phyloP scores from a whole-genome alignment of 1,140 invertebrate species.

The Lepidotrigona ventralis region DNA sequence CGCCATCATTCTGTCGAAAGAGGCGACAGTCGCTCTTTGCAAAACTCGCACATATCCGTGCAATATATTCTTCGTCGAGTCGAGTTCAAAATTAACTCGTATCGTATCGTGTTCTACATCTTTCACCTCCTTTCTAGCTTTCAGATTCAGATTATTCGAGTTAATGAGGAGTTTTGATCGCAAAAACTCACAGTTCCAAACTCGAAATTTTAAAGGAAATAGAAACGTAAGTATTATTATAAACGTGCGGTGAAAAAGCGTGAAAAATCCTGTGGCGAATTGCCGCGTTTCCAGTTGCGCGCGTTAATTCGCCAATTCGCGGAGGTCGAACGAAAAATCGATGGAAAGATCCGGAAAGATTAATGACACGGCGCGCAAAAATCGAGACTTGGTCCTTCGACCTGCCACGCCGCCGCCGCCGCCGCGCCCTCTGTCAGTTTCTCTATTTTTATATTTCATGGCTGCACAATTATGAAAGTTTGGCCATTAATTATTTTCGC shows the following conservation, averaged over 20 bases:
- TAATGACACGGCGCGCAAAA: slow-evolving; percentile 32
- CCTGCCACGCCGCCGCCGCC: neutral
- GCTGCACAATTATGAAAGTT: slow-evolving; percentile 56
- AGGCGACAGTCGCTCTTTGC: neutral
- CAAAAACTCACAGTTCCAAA: too few relatives aligned
- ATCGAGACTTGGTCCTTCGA: neutral
- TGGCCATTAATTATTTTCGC: slow-evolving; percentile 58
- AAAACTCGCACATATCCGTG: too few relatives aligned
- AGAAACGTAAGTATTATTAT: too few relatives aligned
- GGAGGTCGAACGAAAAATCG: neutral
- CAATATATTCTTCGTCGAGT: too few relatives aligned
- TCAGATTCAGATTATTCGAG: too few relatives aligned
- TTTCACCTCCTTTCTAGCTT: too few relatives aligned
- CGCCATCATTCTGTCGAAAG: neutral
- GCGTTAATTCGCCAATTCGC: neutral
- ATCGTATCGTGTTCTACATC: too few relatives aligned
- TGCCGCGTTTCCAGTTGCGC: neutral
- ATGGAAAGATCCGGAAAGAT: slow-evolving; percentile 44
- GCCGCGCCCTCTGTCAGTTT: neutral
- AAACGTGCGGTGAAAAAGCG: too few relatives aligned
- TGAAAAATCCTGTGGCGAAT: too few relatives aligned
- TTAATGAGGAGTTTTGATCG: too few relatives aligned
- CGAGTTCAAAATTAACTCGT: too few relatives aligned
- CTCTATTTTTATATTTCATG: slow-evolving; percentile 45
- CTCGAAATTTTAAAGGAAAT: neutral